phyloP scores from a whole-genome alignment of 2,888 invertebrate genomes.

The Drosophila helvetica region DNA sequence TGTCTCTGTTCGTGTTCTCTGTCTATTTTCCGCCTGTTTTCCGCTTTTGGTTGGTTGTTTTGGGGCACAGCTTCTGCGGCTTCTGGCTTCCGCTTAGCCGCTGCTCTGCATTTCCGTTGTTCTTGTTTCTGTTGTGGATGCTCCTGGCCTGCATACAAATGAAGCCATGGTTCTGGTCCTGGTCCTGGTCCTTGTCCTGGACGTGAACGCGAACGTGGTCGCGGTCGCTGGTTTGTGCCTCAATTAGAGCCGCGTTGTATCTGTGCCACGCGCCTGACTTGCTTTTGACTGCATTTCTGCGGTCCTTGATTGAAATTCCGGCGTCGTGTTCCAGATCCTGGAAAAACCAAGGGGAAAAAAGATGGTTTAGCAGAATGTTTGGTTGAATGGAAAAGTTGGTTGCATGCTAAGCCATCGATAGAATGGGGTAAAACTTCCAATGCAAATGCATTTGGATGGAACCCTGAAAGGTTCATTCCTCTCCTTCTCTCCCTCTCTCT shows the following conservation, averaged over 20 bases:
- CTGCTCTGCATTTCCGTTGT: conserved; percentile 51
- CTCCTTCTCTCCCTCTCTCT: neutral
- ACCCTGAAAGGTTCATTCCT: neutral
- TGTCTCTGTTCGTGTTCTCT: conserved; percentile 5
- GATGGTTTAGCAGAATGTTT: conserved; percentile 17
- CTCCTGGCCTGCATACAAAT: conserved; percentile 67
- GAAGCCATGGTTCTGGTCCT: conserved; percentile 64
- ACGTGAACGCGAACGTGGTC: conserved; percentile 19
- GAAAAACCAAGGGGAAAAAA: conserved; percentile 26
- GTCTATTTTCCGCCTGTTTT: neutral
- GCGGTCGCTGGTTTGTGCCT: conserved; percentile 7
- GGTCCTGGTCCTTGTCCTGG: conserved; percentile 38
- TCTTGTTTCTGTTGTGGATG: conserved; percentile 21
- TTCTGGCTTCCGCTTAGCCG: conserved; percentile 41
- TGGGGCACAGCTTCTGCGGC: conserved; percentile 12
- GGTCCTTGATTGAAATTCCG: conserved; percentile 67
- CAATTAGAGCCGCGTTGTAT: conserved; percentile 57
- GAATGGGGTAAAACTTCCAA: neutral
- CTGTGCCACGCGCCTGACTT: conserved; percentile 39
- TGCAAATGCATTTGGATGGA: conserved; percentile 4
- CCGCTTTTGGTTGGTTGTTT: neutral
- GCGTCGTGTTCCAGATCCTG: conserved; percentile 33
- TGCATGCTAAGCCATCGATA: neutral
- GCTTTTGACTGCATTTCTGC: conserved; percentile 55
- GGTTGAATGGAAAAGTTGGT: conserved; percentile 3